These are phyloP conservation scores for Eupithecia insigniata DNA, from an alignment of 2,888 invertebrate genomes.

Conservation along the genomic window DNA sequence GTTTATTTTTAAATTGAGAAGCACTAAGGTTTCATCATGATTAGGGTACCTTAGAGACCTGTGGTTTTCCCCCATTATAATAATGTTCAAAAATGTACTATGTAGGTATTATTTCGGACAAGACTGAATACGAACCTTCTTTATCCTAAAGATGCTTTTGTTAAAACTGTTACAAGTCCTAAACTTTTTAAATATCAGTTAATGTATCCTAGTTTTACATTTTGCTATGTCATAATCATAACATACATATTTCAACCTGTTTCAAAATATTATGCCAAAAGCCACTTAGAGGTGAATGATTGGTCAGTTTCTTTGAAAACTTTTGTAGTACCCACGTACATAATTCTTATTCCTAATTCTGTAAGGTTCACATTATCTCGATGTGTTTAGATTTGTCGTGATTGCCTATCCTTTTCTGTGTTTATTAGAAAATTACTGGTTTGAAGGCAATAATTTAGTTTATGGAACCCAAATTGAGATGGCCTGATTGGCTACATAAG, in stretches of 20 bases:
- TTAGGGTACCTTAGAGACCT: neutral
- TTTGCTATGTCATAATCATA: slow-evolving; percentile 7
- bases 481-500: slow-evolving; percentile 32
- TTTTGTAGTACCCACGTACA: neutral
- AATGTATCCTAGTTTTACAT: neutral
- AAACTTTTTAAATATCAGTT: neutral
- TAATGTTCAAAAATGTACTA: neutral
- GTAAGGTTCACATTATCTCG: slow-evolving; percentile 4
- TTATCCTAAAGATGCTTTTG: too few relatives aligned
- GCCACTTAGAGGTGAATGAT: slow-evolving; percentile 8
- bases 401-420: slow-evolving; percentile 22
- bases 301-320: slow-evolving; percentile 1
- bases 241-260: slow-evolving; percentile 10
- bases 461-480: slow-evolving; percentile 39
- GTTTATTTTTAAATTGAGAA: slow-evolving; percentile 19
- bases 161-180: neutral
- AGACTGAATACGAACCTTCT: neutral
- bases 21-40: neutral
- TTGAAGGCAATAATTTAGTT: slow-evolving; percentile 43
- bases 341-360: neutral
- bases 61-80: slow-evolving; percentile 1
- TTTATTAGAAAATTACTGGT: slow-evolving; percentile 42
- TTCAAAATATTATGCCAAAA: slow-evolving; percentile 18
- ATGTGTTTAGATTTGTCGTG: neutral
- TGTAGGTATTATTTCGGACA: neutral